Conservation (phyloP, 2,797 vertebrate genomes). For the Gymnocypris eckloni region DNA sequence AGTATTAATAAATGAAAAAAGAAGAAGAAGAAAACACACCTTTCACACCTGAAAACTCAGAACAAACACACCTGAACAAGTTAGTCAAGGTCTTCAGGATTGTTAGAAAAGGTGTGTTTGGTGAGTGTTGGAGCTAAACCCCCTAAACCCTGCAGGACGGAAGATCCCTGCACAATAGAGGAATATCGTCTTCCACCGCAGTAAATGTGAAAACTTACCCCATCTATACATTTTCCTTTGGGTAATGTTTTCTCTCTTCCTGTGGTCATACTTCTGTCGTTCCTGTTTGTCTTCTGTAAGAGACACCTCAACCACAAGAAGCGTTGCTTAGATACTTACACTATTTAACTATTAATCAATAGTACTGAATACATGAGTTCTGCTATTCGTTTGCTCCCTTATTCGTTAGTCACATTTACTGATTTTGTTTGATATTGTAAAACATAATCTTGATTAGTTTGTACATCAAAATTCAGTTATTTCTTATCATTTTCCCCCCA, state of each 20-base stretch:
- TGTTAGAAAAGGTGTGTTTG: neutral
- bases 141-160: neutral
- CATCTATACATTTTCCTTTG: slow-evolving; percentile 57
- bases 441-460: neutral
- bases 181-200: neutral
- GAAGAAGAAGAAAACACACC: too few relatives aligned
- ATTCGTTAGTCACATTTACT: neutral
- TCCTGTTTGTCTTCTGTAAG: slow-evolving; percentile 37
- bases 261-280: slow-evolving; percentile 29
- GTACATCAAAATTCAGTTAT: neutral
- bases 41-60: neutral
- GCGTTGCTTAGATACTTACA: slow-evolving; percentile 45
- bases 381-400: neutral
- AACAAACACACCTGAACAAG: neutral
- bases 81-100: neutral
- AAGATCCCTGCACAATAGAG: neutral
- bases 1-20: neutral
- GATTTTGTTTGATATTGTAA: neutral
- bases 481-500: neutral
- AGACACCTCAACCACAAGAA: slow-evolving; percentile 43
- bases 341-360: slow-evolving; percentile 59
- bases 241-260: slow-evolving; percentile 67
- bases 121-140: neutral
- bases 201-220: slow-evolving; percentile 66
- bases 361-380: neutral